Percentiles rank a stretch among this genome's conserved stretches.
Evolutionary conservation across 1,140 invertebrate species (phyloP).

Genomic region (Muscidifurax raptorellus): DNA sequence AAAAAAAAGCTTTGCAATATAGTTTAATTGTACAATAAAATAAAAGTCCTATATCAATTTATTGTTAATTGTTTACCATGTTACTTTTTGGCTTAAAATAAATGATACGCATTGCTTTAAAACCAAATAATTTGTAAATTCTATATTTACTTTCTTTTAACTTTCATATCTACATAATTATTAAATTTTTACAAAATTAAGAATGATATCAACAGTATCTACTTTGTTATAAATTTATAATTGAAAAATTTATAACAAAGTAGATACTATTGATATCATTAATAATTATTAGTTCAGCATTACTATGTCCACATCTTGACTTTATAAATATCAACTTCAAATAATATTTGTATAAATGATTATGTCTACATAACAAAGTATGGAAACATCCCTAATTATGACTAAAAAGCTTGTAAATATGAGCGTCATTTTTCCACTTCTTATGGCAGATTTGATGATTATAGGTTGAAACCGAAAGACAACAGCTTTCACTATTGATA

Average conservation of each 20-base stretch:
- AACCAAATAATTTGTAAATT: constrained; percentile 40
- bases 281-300: constrained; percentile 47
- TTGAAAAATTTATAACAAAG: constrained; percentile 37
- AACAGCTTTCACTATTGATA: constrained; percentile 40
- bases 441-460: constrained; percentile 16
- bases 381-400: background rate
- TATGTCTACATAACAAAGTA: constrained; percentile 26
- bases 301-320: background rate
- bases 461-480: constrained; percentile 32
- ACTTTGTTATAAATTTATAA: constrained; percentile 44
- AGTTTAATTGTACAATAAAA: constrained; percentile 74
- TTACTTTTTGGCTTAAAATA: background rate
- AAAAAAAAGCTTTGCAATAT: constrained; percentile 81
- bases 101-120: background rate
- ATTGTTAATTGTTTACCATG: background rate
- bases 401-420: constrained; percentile 9
- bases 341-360: constrained; percentile 46
- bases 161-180: constrained; percentile 48
- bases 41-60: constrained; percentile 3
- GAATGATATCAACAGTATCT: constrained; percentile 47
- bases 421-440: constrained; percentile 5
- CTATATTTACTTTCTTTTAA: constrained; percentile 45
- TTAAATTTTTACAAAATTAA: constrained; percentile 51
- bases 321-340: constrained; percentile 35
- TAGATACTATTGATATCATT: constrained; percentile 41